These are phyloP conservation scores for Microcebus tavaratra DNA, from an alignment of 2,113 vertebrate species.

Conservation along the genomic window DNA sequence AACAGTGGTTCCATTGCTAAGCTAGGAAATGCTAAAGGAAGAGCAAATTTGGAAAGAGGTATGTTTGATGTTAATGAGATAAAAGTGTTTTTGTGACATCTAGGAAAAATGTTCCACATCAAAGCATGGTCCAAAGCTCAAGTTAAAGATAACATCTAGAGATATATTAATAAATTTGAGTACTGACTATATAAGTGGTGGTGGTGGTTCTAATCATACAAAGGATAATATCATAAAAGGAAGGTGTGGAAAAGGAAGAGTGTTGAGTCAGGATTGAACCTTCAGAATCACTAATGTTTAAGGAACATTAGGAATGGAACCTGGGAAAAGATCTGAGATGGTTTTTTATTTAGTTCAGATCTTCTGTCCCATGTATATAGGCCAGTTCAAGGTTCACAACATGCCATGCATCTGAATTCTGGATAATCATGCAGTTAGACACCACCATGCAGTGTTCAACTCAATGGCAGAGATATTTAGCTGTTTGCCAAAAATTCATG, in stretches of 20 bases:
- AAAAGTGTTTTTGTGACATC: neutral
- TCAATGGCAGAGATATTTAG: neutral
- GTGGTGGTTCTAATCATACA: neutral
- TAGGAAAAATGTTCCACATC: neutral
- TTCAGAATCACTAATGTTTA: neutral
- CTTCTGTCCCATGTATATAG: neutral
- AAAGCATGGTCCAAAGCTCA: neutral
- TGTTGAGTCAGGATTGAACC: neutral
- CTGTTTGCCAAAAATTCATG: neutral
- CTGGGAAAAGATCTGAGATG: neutral
- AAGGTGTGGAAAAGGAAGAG: neutral
- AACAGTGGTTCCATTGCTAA: neutral
- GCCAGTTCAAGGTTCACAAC: neutral
- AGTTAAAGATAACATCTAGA: neutral
- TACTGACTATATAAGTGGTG: too few species aligned
- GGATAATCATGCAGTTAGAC: neutral
- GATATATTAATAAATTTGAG: neutral
- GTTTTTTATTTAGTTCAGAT: neutral
- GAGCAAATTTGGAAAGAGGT: neutral
- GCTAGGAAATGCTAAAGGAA: neutral
- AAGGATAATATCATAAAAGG: neutral
- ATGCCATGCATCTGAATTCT: neutral
- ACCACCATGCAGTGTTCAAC: neutral
- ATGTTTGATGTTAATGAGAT: neutral
- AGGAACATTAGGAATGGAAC: neutral